phyloP scores from a whole-genome alignment of 2,888 invertebrate species.

The Acanthosepion lycidas region DNA sequence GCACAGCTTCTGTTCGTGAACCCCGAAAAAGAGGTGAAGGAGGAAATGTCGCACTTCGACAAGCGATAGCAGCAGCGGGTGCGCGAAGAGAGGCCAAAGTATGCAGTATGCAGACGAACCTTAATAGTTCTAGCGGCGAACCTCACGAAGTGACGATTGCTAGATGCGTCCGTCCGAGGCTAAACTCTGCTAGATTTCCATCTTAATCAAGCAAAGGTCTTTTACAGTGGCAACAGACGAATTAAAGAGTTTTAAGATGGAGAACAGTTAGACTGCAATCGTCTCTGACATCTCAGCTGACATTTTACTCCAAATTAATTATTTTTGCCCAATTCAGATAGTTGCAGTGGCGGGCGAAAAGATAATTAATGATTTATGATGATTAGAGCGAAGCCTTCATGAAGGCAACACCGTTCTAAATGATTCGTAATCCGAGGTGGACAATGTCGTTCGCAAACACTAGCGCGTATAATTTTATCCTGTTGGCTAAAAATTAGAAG shows the following conservation, averaged over 20 bases:
- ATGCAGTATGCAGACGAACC: conserved; percentile 47
- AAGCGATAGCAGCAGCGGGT: not conserved
- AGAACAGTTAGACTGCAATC: conserved; percentile 48
- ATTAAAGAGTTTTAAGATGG: conserved; percentile 48
- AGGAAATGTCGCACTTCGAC: not conserved
- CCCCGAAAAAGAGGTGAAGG: not conserved
- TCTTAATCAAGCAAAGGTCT: conserved; percentile 52
- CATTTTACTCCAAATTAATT: conserved; percentile 51
- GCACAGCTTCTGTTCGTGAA: conserved; percentile 23
- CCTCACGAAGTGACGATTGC: conserved; percentile 53
- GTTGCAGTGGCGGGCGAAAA: not conserved
- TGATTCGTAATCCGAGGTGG: not conserved
- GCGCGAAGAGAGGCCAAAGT: not conserved
- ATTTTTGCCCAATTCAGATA: conserved; percentile 49
- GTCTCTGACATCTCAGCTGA: conserved; percentile 50
- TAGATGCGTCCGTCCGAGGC: conserved; percentile 47
- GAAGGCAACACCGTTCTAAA: not conserved
- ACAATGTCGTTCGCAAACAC: not conserved
- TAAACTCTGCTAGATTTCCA: conserved; percentile 47
- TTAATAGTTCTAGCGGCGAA: conserved; percentile 1
- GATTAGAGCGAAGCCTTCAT: not conserved
- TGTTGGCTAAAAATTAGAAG: not conserved
- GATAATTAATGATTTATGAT: conserved; percentile 42
- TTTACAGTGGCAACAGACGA: conserved; percentile 49
- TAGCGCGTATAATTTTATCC: not conserved